Evolutionary conservation across 2,113 vertebrate species (phyloP).

Genomic region (Petroica traversi): DNA sequence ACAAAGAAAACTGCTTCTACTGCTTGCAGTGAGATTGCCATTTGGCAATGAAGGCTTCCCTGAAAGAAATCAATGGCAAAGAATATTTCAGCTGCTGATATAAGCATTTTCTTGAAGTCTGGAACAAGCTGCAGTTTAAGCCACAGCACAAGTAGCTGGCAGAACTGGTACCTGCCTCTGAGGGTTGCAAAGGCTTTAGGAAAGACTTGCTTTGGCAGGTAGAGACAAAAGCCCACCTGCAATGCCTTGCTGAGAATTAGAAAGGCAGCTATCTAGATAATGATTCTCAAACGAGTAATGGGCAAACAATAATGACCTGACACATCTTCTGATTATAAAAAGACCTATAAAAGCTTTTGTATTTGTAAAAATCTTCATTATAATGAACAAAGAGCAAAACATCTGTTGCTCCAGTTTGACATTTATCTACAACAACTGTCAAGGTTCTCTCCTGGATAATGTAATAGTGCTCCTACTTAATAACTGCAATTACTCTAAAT

Average conservation of each 20-base stretch:
- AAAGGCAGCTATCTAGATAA: not conserved
- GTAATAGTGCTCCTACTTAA: not conserved
- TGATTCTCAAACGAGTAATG: not conserved
- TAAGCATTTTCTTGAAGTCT: not conserved
- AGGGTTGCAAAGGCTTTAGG: not conserved
- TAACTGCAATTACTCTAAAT: conserved; percentile 7
- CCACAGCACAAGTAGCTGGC: not conserved
- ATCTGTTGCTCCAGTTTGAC: not conserved
- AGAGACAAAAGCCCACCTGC: not conserved
- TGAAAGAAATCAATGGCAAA: not conserved
- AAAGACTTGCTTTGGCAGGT: not conserved
- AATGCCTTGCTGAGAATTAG: not conserved
- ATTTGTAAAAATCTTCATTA: not conserved
- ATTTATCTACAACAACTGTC: not conserved
- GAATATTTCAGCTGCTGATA: not conserved
- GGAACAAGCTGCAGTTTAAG: not conserved
- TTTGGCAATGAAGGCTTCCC: not conserved
- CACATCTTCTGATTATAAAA: not conserved
- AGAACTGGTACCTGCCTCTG: not conserved
- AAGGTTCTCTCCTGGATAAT: not conserved
- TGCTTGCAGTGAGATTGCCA: not conserved
- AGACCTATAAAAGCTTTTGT: not conserved
- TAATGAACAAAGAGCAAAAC: not conserved
- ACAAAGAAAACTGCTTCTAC: not conserved
- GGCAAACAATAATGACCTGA: not conserved